Evolutionary conservation across 2,113 vertebrate genomes (phyloP).

Genomic region (Charadrius vociferus): DNA sequence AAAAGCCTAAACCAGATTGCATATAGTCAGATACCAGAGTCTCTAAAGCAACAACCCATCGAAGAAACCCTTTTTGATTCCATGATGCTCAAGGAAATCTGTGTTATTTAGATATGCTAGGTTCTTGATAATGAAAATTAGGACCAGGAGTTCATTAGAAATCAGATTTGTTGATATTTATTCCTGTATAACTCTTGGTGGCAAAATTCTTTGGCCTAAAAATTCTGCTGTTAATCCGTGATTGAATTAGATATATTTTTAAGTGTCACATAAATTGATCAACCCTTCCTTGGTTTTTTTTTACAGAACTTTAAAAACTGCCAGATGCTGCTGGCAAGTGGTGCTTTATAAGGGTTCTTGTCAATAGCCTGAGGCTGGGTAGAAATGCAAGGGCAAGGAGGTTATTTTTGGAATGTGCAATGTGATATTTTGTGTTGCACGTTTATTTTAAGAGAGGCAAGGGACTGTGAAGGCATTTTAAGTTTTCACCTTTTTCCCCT

Average conservation of each 20-base stretch:
- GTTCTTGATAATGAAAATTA: neutral
- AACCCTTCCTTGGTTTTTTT: neutral
- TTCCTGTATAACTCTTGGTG: neutral
- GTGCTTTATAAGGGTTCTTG: neutral
- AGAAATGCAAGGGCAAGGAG: neutral
- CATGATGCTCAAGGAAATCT: neutral
- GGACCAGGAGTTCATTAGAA: neutral
- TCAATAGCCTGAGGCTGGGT: neutral
- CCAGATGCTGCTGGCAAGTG: neutral
- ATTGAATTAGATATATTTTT: neutral
- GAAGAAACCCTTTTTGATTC: neutral
- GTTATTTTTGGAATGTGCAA: neutral
- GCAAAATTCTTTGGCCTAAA: neutral
- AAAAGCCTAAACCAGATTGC: neutral
- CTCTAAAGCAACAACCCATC: neutral
- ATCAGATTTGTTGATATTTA: neutral
- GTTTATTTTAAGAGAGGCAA: neutral
- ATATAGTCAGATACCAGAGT: neutral
- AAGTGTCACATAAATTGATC: constrained; percentile 5
- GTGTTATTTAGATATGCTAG: neutral
- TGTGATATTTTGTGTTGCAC: neutral
- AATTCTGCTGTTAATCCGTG: neutral
- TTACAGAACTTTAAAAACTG: neutral
- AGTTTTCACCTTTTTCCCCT: neutral
- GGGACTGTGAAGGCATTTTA: neutral